Conservation (phyloP, 92 coral and sea anemone species). For the Palythoa grandis region DNA sequence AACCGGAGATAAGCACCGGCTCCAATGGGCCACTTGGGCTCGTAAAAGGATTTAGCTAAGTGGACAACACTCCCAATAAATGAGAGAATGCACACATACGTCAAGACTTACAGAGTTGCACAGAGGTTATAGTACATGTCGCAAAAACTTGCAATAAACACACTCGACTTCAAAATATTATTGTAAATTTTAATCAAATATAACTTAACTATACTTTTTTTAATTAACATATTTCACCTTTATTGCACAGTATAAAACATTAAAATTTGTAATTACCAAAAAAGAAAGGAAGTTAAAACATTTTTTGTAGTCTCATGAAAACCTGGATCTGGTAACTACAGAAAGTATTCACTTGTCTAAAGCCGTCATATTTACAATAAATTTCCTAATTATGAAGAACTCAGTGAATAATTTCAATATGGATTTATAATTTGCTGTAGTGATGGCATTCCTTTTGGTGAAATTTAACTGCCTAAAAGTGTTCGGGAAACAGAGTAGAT, state of each 20-base stretch:
- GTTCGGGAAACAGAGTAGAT: background rate
- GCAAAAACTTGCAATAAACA: background rate
- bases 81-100: too few species aligned
- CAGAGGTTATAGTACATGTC: background rate
- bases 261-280: background rate
- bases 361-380: background rate
- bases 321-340: too few species aligned
- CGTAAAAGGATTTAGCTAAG: too few species aligned
- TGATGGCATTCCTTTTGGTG: background rate
- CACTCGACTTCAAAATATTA: background rate
- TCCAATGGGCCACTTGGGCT: too few species aligned
- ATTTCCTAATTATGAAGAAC: background rate
- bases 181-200: background rate
- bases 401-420: background rate
- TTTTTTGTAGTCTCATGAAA: background rate
- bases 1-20: too few species aligned
- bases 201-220: background rate
- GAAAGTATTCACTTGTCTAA: background rate
- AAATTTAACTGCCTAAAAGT: background rate
- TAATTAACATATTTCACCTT: background rate
- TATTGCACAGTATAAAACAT: background rate
- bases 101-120: background rate
- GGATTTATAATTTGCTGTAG: background rate
- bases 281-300: background rate
- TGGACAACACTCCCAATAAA: too few species aligned